Base-by-base conservation (phyloP, 2,888 invertebrate genomes). In the Abrostola tripartita region DNA sequence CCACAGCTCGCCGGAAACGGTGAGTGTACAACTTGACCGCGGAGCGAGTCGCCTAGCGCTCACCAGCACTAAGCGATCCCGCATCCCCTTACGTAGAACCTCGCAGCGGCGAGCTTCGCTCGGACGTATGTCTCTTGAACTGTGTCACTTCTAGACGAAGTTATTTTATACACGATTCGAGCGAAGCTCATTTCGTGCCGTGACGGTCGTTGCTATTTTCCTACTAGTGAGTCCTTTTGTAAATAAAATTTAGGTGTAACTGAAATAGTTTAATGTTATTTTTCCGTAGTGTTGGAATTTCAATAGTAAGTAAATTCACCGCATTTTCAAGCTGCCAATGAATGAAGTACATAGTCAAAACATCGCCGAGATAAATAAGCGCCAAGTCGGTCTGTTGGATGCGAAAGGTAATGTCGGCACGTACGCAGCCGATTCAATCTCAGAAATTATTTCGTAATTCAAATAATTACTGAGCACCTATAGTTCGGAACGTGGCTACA, bases 1-100 rank as follows among this genome's bases (percentile, higher is more conserved):
- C 94, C 94, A 37, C 94, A 95, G 78, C 93, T 94, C 87, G 92
- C 95, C 82, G 94, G 95, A 89, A 95, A 95, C 87, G 95, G 95
- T 95, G 95, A 95, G 95, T 95, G 95, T 87, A 92, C 93, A 74
- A 93, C 93, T 90, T 95, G 95, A 94, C 87, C 88, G 83, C 82
- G 85, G 85, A 83, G 84, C 74, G 70, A 76, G 81, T 88, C 89
- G 91, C 87, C 81, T 85, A 85, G 87, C 76, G 88, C 90, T 85
- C 71, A 65, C 77, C 78, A 85, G 90, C 87, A 83, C 85, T 89
- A 83, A 62, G 86, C 90, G 92, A 88, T 86, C 72, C 68, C 78
- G 89, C 89, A 85, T 82, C 79, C 80, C 71, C 78, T 86, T 83
- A 82, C 72, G 85, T 92, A 92, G 88, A 91, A 90, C 90, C 90